Percentiles rank a stretch among this genome's conserved stretches.
Evolutionary conservation across 2,888 invertebrate genomes (phyloP).

Genomic region (Lysandra bellargus): DNA sequence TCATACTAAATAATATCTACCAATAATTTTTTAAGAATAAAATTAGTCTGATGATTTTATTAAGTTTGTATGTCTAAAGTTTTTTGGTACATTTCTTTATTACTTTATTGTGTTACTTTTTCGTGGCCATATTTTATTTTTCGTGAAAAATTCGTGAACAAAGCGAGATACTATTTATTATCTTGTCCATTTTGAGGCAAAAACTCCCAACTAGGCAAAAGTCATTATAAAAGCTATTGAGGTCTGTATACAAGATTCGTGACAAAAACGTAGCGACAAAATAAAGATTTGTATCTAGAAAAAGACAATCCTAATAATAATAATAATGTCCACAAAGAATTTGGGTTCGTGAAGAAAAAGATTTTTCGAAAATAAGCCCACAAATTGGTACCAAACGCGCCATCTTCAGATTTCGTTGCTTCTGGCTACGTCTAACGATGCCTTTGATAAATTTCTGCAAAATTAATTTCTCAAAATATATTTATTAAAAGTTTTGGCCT

Average conservation of each 20-base stretch:
- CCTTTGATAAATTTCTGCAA: slow-evolving; percentile 5
- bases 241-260: neutral
- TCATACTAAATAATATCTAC: too few relatives aligned
- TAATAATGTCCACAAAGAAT: neutral
- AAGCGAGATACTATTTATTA: neutral
- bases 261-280: neutral
- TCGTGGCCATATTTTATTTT: neutral
- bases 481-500: neutral
- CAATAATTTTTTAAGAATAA: too few relatives aligned
- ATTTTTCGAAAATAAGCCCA: neutral
- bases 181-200: neutral
- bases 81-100: neutral
- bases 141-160: neutral
- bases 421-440: neutral
- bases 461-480: neutral
- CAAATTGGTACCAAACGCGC: neutral
- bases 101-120: neutral
- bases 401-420: neutral
- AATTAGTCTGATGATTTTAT: too few relatives aligned
- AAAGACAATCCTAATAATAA: neutral
- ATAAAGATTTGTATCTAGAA: slow-evolving; percentile 3
- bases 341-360: neutral
- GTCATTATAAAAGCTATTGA: neutral
- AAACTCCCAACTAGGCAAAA: neutral
- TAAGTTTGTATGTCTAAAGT: too few relatives aligned